Evolutionary conservation across 2,888 invertebrate species (phyloP), one percentile per base, ranked within the genome.

Genomic region (Dolichopus griseipennis): DNA sequence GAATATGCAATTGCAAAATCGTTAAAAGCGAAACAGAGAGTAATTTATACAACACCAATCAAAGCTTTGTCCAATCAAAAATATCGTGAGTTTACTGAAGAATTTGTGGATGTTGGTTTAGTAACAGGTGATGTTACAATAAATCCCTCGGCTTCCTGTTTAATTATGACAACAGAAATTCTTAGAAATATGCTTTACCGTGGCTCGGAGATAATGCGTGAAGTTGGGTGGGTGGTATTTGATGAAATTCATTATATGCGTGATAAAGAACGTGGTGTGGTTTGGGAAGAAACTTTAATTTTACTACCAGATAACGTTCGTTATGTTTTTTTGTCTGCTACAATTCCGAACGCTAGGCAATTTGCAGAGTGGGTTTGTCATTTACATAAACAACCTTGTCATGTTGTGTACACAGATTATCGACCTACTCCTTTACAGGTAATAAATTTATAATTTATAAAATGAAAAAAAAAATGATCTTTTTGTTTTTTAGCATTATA

Each of bases 111-210:
- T 83, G 99, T 99, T 12, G 99, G 99, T 62, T 85, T 99, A 65
- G 92, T 99, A 73, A 99, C 99, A 33, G 99, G 99, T 43, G 99
- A 99, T 84, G 98, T 99, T 2, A 99, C 99, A 0, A 97, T 99
- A 68, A 99, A 99, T 83, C 98, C 98, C 6, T 91, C 92, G 52
- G 99, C 99, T 18, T 96, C 96, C 68, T 95, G 97, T 81, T 87
- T 99, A 61, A 97, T 99, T 73, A 99, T 99, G 99, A 99, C 99
- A 0, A 99, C 99, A n/a, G 99, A 99, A 85, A 99, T 99, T 86
- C 83, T 99, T 71, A 86, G 99, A 71, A 97, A 96, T 76, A 99
- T 99, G 99, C 83, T 99, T 69, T 99, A 99, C 78, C 85, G 98
- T 77, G 99, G 99, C 66, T 97, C 97, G 61, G 97, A 99, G 85